Base-by-base conservation (phyloP, 64 coral and sea anemone genomes). In the Acropora yongei region DNA sequence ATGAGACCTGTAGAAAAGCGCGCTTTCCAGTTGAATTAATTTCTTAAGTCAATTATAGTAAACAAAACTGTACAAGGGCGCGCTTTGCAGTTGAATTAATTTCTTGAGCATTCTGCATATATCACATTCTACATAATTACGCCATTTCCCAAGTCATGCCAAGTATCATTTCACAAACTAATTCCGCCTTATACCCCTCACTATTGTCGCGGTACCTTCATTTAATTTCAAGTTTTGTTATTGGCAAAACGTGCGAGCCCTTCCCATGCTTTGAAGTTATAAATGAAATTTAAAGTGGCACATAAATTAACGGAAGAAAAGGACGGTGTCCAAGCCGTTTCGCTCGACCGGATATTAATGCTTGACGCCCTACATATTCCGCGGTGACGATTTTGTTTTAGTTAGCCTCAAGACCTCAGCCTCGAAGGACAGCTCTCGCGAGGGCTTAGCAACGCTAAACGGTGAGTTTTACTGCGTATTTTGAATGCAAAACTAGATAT, bases 301-400 rank as follows among this genome's bases (percentile, higher is more conserved):
- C 19, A 46, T 2, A 78, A 78, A 78, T 78, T 17, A 78, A 78
- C 13, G 45, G 6, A 0, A 47, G 17, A 78, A 78, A 78, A 78
- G 76, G 76, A 78, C 76, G 46, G 47, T 14, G 76, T 78, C 76
- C 76, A n/a, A 78, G 76, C 76, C 76, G 76, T 51, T 78, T 78
- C 47, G 76, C 76, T 78, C 76, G 43, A 78, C 76, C 43, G 45
- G 76, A 9, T 78, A 53, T 53, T 53, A 53, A 49, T 47, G 47
- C 74, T 40, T 76, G 43, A 45, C 74, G 74, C 40, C 30, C 74
- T 76, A 41, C 74, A 76, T 76, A 76, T 76, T 76, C 30, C 40
- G 40, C 74, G 74, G 1, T 40, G 40, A 42, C 40, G 74, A 10
- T 76, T 76, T 42, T 76, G 74, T 78, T 78, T 78, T 47, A 78